A percentile compares a stretch with the other conserved stretches of the same genome.
These are phyloP conservation scores for Aproaerema taeniolella DNA, from an alignment of 2,888 invertebrate species.

Conservation along the genomic window DNA sequence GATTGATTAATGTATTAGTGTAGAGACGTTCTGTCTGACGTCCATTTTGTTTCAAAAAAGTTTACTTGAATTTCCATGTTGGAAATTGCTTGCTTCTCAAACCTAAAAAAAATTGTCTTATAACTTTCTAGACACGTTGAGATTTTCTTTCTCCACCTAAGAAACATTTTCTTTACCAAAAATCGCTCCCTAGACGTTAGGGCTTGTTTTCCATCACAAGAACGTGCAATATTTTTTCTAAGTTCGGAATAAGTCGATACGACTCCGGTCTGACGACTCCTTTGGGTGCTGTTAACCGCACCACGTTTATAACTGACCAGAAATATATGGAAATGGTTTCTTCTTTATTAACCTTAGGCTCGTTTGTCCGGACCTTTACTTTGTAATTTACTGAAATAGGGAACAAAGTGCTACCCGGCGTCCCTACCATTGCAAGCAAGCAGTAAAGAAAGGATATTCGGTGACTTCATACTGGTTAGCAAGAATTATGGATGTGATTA, in stretches of 20 bases:
- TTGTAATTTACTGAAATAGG: no score
- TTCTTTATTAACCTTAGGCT: slow-evolving; percentile 7
- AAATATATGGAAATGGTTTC: slow-evolving; percentile 8
- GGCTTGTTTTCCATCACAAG: slow-evolving; percentile 14
- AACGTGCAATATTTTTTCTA: slow-evolving; percentile 13
- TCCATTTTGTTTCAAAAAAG: no score
- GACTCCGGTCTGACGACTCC: slow-evolving; percentile 6
- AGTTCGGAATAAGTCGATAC: slow-evolving; percentile 10
- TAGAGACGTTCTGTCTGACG: no score
- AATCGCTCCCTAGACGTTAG: slow-evolving; percentile 12
- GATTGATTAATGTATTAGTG: no score
- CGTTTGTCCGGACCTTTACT: no score
- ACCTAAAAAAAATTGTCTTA: neutral
- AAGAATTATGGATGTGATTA: no score
- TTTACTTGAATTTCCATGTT: no score
- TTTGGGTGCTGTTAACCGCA: slow-evolving; percentile 7
- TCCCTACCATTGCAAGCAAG: no score
- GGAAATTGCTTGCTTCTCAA: neutral
- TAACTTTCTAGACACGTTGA: no score
- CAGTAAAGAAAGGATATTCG: no score
- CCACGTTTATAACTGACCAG: slow-evolving; percentile 9
- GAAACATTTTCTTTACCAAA: neutral
- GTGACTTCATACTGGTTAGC: no score
- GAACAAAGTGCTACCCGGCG: no score
- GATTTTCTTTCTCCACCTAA: neutral